These are phyloP conservation scores for Pogonophryne albipinna DNA, from an alignment of 2,797 vertebrate species.

Conservation along the genomic window DNA sequence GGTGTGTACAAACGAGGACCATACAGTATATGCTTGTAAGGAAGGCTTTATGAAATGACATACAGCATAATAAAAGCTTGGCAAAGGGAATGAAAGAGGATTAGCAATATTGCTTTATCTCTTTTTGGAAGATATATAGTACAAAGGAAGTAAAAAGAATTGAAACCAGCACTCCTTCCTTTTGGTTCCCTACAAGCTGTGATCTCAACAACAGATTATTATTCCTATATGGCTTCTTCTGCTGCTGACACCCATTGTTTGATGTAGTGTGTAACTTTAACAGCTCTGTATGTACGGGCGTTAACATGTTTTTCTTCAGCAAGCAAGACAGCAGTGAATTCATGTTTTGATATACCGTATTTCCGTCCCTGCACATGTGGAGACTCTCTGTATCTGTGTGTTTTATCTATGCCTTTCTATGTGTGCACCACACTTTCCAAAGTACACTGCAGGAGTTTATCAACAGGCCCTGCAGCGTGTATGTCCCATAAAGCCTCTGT, in stretches of 20 bases:
- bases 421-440: conserved; percentile 14
- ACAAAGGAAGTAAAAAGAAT: conserved; percentile 30
- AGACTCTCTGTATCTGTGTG: conserved; percentile 27
- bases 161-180: conserved; percentile 4
- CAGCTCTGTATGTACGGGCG: not conserved
- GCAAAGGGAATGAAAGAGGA: conserved; percentile 25
- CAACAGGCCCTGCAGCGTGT: conserved; percentile 40
- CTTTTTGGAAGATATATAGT: conserved; percentile 12
- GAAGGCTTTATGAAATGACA: conserved; percentile 43
- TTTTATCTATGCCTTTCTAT: conserved; percentile 17
- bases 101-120: conserved; percentile 49
- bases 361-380: conserved; percentile 3
- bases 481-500: conserved; percentile 46
- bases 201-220: conserved; percentile 48
- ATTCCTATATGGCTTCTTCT: conserved; percentile 27
- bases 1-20: conserved; percentile 23
- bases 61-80: conserved; percentile 57
- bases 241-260: conserved; percentile 24
- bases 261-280: conserved; percentile 6
- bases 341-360: conserved; percentile 7
- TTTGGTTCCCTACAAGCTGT: conserved; percentile 31
- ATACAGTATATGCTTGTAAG: conserved; percentile 7
- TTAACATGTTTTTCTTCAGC: not conserved
- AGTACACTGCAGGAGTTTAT: conserved; percentile 50
- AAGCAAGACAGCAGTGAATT: conserved; percentile 18